Evolutionary conservation across 1,140 invertebrate species (phyloP).

Genomic region (Cyclargus thomasi): DNA sequence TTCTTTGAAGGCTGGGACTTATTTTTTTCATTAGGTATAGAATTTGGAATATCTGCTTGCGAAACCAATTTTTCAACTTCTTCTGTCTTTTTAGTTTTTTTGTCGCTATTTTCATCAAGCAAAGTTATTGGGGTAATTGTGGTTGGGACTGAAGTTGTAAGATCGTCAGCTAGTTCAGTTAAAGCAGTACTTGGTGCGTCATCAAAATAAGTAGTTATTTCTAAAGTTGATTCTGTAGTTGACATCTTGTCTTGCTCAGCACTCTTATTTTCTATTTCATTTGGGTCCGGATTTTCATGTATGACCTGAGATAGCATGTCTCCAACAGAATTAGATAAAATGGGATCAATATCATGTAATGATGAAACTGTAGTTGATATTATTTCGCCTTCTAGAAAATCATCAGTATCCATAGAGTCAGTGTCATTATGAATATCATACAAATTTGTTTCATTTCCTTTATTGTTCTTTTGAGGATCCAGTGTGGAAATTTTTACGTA

Average conservation of each 20-base stretch:
- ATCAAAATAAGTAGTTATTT: conserved; percentile 18
- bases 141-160: not conserved
- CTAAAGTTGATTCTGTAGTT: conserved; percentile 22
- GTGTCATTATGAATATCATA: conserved; percentile 17
- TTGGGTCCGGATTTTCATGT: conserved; percentile 30
- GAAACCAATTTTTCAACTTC: not conserved
- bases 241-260: not conserved
- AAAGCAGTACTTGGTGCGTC: conserved; percentile 18
- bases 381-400: conserved; percentile 18
- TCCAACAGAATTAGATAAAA: conserved; percentile 62
- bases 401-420: conserved; percentile 8
- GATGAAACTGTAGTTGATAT: conserved; percentile 22
- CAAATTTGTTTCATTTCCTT: conserved; percentile 15
- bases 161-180: conserved; percentile 17
- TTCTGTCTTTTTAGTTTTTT: conserved; percentile 15
- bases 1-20: not conserved
- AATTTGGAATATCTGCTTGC: conserved; percentile 14
- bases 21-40: not conserved
- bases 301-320: conserved; percentile 63
- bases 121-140: conserved; percentile 20
- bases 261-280: conserved; percentile 25
- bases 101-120: not conserved
- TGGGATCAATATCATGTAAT: conserved; percentile 47
- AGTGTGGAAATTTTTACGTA: conserved; percentile 63
- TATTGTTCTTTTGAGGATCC: conserved; percentile 39